Conservation (phyloP, 1,140 invertebrate genomes). For the Rhagoletis pomonella region DNA sequence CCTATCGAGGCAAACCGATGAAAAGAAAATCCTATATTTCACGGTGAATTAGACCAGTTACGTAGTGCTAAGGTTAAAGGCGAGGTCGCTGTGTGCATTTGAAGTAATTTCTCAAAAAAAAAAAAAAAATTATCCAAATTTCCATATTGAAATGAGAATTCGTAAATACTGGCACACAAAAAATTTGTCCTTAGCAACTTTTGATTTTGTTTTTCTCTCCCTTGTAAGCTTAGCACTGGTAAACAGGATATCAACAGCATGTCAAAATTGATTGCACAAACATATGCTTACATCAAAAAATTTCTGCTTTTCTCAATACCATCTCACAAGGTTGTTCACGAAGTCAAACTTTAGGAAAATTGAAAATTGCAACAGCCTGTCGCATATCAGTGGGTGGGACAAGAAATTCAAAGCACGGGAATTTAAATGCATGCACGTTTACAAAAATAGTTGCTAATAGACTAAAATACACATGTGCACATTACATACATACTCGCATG, state of each 20-base stretch:
- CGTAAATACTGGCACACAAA: too few relatives aligned
- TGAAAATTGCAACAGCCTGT: not conserved
- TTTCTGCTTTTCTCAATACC: not conserved
- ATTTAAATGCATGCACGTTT: slow-evolving; percentile 6
- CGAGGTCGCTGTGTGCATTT: too few relatives aligned
- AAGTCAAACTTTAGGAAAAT: slow-evolving; percentile 6
- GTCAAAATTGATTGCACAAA: not conserved
- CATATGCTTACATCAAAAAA: not conserved
- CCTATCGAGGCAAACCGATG: too few relatives aligned
- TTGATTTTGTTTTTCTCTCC: too few relatives aligned
- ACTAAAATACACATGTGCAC: not conserved
- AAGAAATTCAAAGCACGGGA: not conserved
- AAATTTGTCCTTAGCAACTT: too few relatives aligned
- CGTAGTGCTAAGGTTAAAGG: too few relatives aligned
- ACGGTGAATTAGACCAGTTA: too few relatives aligned
- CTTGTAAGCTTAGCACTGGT: not conserved
- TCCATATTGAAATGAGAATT: too few relatives aligned
- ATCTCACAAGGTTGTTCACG: not conserved
- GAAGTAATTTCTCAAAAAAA: too few relatives aligned
- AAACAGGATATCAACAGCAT: not conserved
- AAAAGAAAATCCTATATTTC: too few relatives aligned
- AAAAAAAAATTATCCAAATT: too few relatives aligned
- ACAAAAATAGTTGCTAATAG: not conserved
- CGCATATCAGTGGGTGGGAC: not conserved
- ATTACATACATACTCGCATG: not conserved